phyloP scores from a whole-genome alignment of 2,888 invertebrate species.

The Apantesis nais region DNA sequence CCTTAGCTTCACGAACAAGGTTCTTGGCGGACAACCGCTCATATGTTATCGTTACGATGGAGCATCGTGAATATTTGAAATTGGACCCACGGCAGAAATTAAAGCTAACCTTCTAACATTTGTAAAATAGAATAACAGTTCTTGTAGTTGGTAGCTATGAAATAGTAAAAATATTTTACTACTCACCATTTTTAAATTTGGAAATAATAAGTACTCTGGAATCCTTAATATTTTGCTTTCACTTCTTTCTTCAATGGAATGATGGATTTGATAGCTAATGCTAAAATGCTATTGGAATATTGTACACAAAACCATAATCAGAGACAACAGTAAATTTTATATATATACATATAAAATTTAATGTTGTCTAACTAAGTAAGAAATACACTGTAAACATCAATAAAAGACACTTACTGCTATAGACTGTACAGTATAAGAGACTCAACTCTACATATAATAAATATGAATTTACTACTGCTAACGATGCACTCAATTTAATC shows the following conservation, averaged over 20 bases:
- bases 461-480: not conserved
- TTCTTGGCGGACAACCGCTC: not conserved
- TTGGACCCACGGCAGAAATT: constrained; percentile 5
- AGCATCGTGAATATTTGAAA: constrained; percentile 9
- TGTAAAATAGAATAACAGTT: not conserved
- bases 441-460: not conserved
- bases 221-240: too few relatives aligned
- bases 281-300: too few relatives aligned
- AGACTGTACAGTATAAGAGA: not conserved
- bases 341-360: too few relatives aligned
- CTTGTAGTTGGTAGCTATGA: not conserved
- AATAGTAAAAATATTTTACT: not conserved
- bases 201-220: too few relatives aligned
- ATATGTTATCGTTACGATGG: constrained; percentile 1
- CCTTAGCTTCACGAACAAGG: constrained; percentile 2
- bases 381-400: too few relatives aligned
- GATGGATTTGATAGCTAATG: too few relatives aligned
- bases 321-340: too few relatives aligned
- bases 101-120: not conserved
- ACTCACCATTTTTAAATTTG: not conserved
- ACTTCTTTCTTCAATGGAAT: too few relatives aligned
- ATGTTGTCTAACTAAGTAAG: too few relatives aligned
- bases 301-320: too few relatives aligned
- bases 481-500: not conserved
- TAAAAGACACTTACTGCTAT: not conserved